These are phyloP conservation scores for Cynodonichthys magdalenae DNA, from an alignment of 2,797 vertebrate species.

Conservation along the genomic window DNA sequence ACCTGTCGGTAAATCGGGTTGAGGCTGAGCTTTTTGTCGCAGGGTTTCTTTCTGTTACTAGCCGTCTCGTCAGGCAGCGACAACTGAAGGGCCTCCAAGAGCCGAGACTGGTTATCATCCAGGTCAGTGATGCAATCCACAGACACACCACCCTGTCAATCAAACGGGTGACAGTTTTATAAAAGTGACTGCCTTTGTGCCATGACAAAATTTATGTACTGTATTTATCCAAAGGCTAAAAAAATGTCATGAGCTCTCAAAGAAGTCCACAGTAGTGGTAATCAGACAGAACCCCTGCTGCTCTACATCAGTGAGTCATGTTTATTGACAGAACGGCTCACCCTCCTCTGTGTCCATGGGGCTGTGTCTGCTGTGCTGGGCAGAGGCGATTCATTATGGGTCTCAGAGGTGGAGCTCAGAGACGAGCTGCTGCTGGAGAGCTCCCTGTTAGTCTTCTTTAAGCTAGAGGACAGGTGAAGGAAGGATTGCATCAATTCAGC, in stretches of 20 bases:
- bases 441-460: constrained; percentile 89
- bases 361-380: constrained; percentile 86
- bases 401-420: constrained; percentile 96
- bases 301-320: not conserved
- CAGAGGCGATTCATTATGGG: constrained; percentile 86
- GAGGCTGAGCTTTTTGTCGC: constrained; percentile 94
- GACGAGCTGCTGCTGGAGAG: constrained; percentile 99
- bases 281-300: constrained; percentile 17
- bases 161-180: constrained; percentile 47
- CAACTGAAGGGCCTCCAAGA: constrained; percentile 96
- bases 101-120: constrained; percentile 93
- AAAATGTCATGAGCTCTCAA: constrained; percentile 29
- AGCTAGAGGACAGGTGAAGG: constrained; percentile 86
- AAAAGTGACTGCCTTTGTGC: not conserved
- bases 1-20: constrained; percentile 98
- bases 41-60: constrained; percentile 90
- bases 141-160: constrained; percentile 93
- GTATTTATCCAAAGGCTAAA: constrained; percentile 2
- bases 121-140: constrained; percentile 99
- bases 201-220: constrained; percentile 6
- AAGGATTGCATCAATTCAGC: constrained; percentile 90
- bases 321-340: constrained; percentile 68
- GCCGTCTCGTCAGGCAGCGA: constrained; percentile 90
- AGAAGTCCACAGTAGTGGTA: constrained; percentile 12
- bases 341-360: constrained; percentile 88